Evolutionary conservation across 2,113 vertebrate species (phyloP).

Genomic region (Monopterus albus): DNA sequence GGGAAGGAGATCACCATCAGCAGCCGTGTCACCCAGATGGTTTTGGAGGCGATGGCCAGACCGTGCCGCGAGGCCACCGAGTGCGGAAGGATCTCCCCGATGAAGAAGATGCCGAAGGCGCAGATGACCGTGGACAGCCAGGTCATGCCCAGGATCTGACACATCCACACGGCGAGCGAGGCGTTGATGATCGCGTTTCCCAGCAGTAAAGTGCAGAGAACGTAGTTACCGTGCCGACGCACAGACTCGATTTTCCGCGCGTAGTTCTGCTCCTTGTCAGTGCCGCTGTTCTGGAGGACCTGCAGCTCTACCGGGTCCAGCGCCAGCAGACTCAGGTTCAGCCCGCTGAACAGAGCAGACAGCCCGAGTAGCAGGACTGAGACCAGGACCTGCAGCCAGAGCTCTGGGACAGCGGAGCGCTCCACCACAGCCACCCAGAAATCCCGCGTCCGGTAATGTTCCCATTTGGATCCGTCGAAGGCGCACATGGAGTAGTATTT

Average conservation of each 20-base stretch:
- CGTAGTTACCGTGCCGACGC: constrained; percentile 90
- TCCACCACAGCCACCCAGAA: constrained; percentile 87
- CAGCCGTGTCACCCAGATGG: constrained; percentile 91
- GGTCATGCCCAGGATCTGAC: constrained; percentile 88
- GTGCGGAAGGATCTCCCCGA: constrained; percentile 93
- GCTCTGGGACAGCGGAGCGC: constrained; percentile 76
- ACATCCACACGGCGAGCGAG: constrained; percentile 91
- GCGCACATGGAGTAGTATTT: constrained; percentile 93
- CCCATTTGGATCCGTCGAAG: constrained; percentile 90
- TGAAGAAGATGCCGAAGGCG: constrained; percentile 90
- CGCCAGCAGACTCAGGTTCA: constrained; percentile 91
- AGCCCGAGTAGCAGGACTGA: constrained; percentile 87
- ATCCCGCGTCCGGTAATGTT: constrained; percentile 88
- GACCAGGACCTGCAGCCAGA: constrained; percentile 87
- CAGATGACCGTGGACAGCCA: constrained; percentile 91
- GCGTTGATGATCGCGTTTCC: constrained; percentile 92
- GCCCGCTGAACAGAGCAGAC: constrained; percentile 91
- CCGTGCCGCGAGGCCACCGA: constrained; percentile 95
- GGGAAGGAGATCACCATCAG: constrained; percentile 94
- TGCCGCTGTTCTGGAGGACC: constrained; percentile 95
- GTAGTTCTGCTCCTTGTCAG: constrained; percentile 89
- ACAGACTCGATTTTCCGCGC: constrained; percentile 92
- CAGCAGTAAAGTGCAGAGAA: constrained; percentile 92
- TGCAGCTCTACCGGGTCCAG: constrained; percentile 95
- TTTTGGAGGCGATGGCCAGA: constrained; percentile 92